phyloP scores from a whole-genome alignment of 2,113 vertebrate genomes.

The Melanerpes formicivorus region DNA sequence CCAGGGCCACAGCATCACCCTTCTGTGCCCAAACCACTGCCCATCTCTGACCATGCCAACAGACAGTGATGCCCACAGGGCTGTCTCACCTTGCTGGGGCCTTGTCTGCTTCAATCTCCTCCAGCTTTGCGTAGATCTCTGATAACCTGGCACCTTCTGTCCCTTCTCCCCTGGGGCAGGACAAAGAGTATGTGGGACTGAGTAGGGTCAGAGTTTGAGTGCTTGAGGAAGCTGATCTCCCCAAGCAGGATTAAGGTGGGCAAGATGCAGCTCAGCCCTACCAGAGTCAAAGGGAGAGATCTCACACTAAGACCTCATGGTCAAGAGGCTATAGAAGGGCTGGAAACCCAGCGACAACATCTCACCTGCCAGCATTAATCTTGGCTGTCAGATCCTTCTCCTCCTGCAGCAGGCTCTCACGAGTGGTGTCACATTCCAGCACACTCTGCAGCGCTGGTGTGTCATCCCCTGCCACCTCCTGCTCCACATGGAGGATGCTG shows the following conservation, averaged over 20 bases:
- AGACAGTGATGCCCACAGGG: background rate
- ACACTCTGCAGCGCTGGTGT: slow-evolving; percentile 91
- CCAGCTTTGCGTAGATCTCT: slow-evolving; percentile 90
- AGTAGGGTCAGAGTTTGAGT: background rate
- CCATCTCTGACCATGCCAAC: background rate
- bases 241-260: background rate
- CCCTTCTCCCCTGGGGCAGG: slow-evolving; percentile 81
- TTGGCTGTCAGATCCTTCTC: slow-evolving; percentile 85
- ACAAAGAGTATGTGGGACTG: background rate
- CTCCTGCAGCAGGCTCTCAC: slow-evolving; percentile 85
- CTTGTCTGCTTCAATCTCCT: slow-evolving; percentile 98
- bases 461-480: slow-evolving; percentile 95
- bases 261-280: background rate
- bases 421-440: slow-evolving; percentile 87
- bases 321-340: background rate
- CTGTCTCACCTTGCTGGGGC: slow-evolving; percentile 91
- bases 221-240: background rate
- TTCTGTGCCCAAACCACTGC: background rate
- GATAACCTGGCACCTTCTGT: slow-evolving; percentile 86
- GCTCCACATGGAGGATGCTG: slow-evolving; percentile 96
- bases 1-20: background rate
- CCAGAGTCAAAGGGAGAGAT: background rate
- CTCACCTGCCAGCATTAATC: slow-evolving; percentile 88
- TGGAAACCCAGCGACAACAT: background rate
- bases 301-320: rapidly evolving